Base-by-base conservation (phyloP, 2,113 vertebrate species). In the Gallinago paraguaiae region DNA sequence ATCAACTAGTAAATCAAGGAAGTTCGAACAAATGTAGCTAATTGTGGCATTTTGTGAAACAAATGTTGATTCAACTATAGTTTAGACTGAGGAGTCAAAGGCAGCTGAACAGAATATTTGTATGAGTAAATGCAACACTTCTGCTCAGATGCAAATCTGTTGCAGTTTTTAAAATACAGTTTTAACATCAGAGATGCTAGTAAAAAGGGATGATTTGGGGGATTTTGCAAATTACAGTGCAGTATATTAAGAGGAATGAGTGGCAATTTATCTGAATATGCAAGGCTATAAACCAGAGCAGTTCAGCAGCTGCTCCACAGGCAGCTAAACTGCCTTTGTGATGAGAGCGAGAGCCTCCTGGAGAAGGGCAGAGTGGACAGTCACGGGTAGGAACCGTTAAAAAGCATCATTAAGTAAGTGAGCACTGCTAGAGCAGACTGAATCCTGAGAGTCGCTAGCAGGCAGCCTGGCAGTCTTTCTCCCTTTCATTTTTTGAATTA, bases 301-400 rank as follows among this genome's bases (percentile, higher is more conserved):
- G 81, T 92, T 92, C 84, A 90, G 86, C 94, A 96, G 92, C 95
- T 96, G 95, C 92, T 95, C 68, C 90, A 88, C 28, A 86, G 82
- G 60, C 85, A 95, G 63, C 86, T 77, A 74, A 88, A 92, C 75
- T 82, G 65, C 72, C 92, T 90, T 90, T 94, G 92, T 93, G 71
- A 81, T 70, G 80, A 86, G 37, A 93, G 31, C 3, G 2, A 84
- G 61, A 89, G 56, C 27, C 39, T 95, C 39, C 33, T 75, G 39
- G 43, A 95, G 81, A 84, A 95, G 61, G n/a, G 56, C 16, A 53
- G 80, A 71, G 61, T 89, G 87, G 84, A 93, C 67, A 65, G 43
- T 64, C 74, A 41, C 19, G 74, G 69, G 45, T n/a, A 92, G 54
- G 77, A 96, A 50, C 33, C 16, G 6, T 53, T 89, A 79, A 91